These are phyloP conservation scores for Lepeophtheirus nordmannii DNA, from an alignment of 2,888 invertebrate genomes.

Conservation along the genomic window DNA sequence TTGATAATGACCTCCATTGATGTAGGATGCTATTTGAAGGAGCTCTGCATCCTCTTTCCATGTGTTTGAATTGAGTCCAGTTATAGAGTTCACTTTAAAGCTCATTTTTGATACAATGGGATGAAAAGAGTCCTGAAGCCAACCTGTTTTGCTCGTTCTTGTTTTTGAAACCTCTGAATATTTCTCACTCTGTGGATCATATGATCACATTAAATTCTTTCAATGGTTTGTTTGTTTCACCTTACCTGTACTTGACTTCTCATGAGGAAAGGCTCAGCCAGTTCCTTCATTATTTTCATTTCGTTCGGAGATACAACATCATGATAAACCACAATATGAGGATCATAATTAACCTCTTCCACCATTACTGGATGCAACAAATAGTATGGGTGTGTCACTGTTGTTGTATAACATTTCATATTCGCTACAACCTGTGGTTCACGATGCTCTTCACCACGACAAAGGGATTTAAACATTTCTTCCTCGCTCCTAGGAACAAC, in stretches of 20 bases:
- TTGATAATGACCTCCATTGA: conserved; percentile 39
- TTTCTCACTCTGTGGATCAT: no score
- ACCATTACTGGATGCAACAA: conserved; percentile 31
- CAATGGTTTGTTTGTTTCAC: background rate
- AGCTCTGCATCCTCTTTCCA: conserved; percentile 30
- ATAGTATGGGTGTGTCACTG: conserved; percentile 28
- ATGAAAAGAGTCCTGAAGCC: conserved; percentile 30
- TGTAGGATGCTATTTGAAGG: conserved; percentile 32
- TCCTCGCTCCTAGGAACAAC: conserved; percentile 25
- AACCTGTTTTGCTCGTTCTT: conserved; percentile 31
- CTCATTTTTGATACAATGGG: background rate
- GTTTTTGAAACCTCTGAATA: conserved; percentile 11
- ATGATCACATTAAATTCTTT: no score
- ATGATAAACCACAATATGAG: conserved; percentile 31
- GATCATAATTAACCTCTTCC: conserved; percentile 30
- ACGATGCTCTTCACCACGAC: conserved; percentile 31
- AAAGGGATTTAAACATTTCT: conserved; percentile 32
- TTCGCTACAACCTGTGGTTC: conserved; percentile 28
- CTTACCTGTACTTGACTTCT: conserved; percentile 32
- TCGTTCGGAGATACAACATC: conserved; percentile 30
- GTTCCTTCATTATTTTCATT: conserved; percentile 29
- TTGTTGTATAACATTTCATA: conserved; percentile 31
- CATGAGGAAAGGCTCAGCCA: conserved; percentile 30
- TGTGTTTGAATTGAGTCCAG: conserved; percentile 31
- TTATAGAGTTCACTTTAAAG: conserved; percentile 25